Evolutionary conservation across 2,797 vertebrate genomes (phyloP).

Genomic region (Adelosebastes latens): DNA sequence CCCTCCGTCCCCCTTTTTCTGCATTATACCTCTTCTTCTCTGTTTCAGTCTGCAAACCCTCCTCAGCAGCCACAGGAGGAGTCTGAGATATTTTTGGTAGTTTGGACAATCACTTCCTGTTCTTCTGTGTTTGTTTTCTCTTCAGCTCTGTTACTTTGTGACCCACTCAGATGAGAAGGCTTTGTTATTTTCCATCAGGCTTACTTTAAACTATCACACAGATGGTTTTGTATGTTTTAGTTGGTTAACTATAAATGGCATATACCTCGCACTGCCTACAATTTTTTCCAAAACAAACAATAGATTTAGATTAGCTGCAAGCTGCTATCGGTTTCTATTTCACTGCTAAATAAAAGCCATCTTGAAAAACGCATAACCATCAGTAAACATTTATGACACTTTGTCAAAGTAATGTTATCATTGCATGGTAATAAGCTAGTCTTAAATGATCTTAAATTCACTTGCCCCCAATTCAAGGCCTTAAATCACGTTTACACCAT

Average conservation of each 20-base stretch:
- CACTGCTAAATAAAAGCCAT: not conserved
- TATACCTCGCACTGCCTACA: too few species aligned
- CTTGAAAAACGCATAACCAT: not conserved
- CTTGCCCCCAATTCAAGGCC: not conserved
- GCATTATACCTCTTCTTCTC: constrained; percentile 62
- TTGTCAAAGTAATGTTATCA: not conserved
- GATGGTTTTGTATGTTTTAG: not conserved
- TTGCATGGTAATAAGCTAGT: not conserved
- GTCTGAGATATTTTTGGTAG: constrained; percentile 69
- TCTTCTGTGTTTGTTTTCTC: constrained; percentile 19
- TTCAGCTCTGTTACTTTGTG: constrained; percentile 23
- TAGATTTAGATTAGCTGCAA: not conserved
- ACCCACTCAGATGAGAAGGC: not conserved
- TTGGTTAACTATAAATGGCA: not conserved
- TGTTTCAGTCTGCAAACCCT: constrained; percentile 65
- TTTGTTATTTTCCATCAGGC: not conserved
- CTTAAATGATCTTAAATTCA: not conserved
- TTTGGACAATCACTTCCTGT: constrained; percentile 52
- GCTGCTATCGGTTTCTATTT: not conserved
- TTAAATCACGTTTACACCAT: not conserved
- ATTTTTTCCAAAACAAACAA: not conserved
- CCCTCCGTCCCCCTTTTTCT: not conserved
- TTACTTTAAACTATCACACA: not conserved
- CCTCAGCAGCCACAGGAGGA: constrained; percentile 65
- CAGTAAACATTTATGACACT: not conserved